Base-by-base conservation (phyloP, 2,888 invertebrate species). In the Clivina fossor region DNA sequence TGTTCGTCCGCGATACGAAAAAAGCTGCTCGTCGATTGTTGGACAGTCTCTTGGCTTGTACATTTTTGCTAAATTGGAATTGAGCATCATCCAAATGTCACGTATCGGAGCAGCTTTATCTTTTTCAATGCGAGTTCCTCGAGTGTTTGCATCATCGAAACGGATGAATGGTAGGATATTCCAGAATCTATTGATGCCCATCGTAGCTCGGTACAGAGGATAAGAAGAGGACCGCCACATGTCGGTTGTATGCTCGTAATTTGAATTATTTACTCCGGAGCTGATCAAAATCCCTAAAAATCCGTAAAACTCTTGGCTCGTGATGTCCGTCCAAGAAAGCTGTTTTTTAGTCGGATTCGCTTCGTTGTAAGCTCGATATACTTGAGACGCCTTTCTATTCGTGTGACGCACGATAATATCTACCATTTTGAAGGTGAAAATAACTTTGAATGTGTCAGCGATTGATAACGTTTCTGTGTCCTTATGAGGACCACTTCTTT, bases 11-110 rank as follows among this genome's bases (percentile, higher is more conserved):
- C 65, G 62, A 56, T 61, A 66, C 32, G 63, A 61, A 58, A 54
- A 64, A 11, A 66, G 56, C 44, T 66, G 64, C 48, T 65, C 67
- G 46, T 67, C 66, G 20, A 67, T 60, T 43, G 66, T 68, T 33
- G 66, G 38, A 49, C 61, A 51, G 51, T 59, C 65, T 37, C 60
- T 60, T 55, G 66, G 63, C 41, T 61, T 59, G 58, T 67, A 68
- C 18, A 55, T 22, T 55, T 62, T 58, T 15, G 43, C 26, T 28
- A 66, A 59, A 62, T 67, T 66, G 28, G 55, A 53, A 58, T 66
- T 67, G 8, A 67, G 41, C 64, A 66, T 66, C 60, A 53, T 62
- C 65, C 64, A 68, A n/a, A 38, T 3, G 18, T 38, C 19, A n/a
- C 19, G 20, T 15, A 40, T 40, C 9, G 40, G 8, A 4, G 65